Base-by-base conservation (phyloP, 2,888 invertebrate genomes). In the Sminthurinus aureus region DNA sequence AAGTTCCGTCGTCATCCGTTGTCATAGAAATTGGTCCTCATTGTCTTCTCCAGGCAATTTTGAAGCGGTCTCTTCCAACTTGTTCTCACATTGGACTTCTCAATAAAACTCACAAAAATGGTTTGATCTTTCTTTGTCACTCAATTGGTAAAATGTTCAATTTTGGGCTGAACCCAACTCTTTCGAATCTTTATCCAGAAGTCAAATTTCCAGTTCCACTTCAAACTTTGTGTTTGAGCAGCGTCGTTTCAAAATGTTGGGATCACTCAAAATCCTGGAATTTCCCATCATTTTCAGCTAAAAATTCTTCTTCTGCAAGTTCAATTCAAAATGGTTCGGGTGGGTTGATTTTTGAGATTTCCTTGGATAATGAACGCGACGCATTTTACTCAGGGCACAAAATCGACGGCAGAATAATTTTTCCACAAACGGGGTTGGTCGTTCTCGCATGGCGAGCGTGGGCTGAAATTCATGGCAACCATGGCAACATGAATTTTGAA, bases 401-500 rank as follows among this genome's bases (percentile, higher is more conserved):
- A 18, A 94, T 98, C 85, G 97, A 98, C 90, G 96, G 97, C 51
- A 93, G 98, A n/a, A n/a, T n/a, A n/a, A n/a, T n/a, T n/a, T n/a
- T n/a, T n/a, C n/a, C n/a, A n/a, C n/a, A n/a, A n/a, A 87, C 95
- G 26, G 26, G 22, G 77, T 15, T 58, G 58, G 58, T 12, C 58
- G 9, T 58, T 15, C 15, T 58, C 58, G 9, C 15, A 58, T 58
- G 58, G 58, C 9, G 15, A 58, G 58, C 58, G 11, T 58, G 15
- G n/a, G n/a, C n/a, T n/a, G n/a, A n/a, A n/a, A n/a, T n/a, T n/a
- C n/a, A n/a, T n/a, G n/a, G n/a, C n/a, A 9, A 15, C 58, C 58
- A 58, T 12, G 67, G 90, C 38, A 94, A 93, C 82, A 93, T 93
- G 73, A 91, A 93, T 0, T 93, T 92, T 87, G 93, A 93, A 26